Evolutionary conservation across 1,140 invertebrate species (phyloP), one percentile per base, ranked within the genome.

Genomic region (Hycleus phaleratus): DNA sequence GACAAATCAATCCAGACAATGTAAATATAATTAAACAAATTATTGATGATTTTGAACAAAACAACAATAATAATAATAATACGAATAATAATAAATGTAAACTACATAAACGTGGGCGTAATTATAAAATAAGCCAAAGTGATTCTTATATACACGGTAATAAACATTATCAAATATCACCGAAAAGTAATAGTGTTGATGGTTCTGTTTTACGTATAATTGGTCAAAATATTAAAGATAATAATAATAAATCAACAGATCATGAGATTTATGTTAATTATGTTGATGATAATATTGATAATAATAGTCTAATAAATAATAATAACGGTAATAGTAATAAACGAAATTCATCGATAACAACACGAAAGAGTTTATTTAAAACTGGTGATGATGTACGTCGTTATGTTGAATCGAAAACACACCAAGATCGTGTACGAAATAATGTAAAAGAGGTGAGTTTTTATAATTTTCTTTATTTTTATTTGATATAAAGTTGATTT

Each of bases 381-480:
- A 63, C 24, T 26, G 42, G 49, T 38, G 58, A 58, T 7, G 65
- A 49, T n/a, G 56, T 64, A 3, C 63, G 52, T 26, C 48, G 60
- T 12, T 64, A 57, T 49, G 54, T 55, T 38, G 60, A 62, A 53
- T 59, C 61, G 49, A 67, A 65, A 44, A 61, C 60, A 5, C 68
- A 69, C 46, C 65, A 67, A 42, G 65, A 68, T 40, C 50, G 59
- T 49, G 67, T 71, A 8, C 56, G 59, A 26, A 65, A 66, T 39
- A 68, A 68, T 47, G 68, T 70, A 32, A 68, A 67, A 61, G 67
- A 71, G 70, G 70, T 69, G 56, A 61, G 63, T 51, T 4, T 0
- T 42, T 42, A 8, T 7, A 7, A 7, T 32, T 32, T 32, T 32
- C 7, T 32, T 32, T 32, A 32, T 32, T 32, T 5, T 32, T 32